Evolutionary conservation across 2,888 invertebrate species (phyloP).

Genomic region (Melipona beecheii): DNA sequence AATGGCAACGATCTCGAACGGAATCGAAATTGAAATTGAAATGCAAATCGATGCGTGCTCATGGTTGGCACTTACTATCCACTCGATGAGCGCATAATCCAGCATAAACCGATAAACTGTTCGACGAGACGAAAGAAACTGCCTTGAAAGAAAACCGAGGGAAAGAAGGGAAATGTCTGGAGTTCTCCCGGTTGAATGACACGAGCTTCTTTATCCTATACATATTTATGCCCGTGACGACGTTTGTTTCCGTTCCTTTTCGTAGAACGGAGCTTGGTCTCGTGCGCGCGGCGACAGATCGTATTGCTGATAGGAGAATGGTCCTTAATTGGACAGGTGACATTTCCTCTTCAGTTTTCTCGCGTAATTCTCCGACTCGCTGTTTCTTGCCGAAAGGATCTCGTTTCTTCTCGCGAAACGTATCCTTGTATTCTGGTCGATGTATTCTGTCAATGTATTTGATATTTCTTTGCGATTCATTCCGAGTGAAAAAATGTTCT

Average conservation of each 20-base stretch:
- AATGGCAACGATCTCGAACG: neutral
- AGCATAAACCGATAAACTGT: conserved; percentile 31
- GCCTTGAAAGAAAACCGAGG: neutral
- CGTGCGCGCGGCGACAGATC: conserved; percentile 47
- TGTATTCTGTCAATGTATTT: too few relatives aligned
- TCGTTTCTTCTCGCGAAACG: conserved; percentile 13
- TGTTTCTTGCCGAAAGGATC: neutral
- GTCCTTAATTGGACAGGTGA: conserved; percentile 68
- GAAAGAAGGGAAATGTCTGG: conserved; percentile 54
- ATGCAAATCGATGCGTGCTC: conserved; percentile 24
- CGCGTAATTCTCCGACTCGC: neutral
- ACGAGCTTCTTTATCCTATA: conserved; percentile 47
- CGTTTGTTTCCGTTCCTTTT: conserved; percentile 44
- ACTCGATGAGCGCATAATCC: conserved; percentile 50
- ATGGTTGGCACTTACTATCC: conserved; percentile 17
- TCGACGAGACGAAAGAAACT: conserved; percentile 31
- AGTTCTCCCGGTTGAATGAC: conserved; percentile 31
- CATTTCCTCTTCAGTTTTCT: conserved; percentile 53
- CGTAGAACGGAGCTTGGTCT: conserved; percentile 36
- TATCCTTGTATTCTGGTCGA: too few relatives aligned
- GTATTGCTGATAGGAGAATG: conserved; percentile 50
- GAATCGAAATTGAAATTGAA: conserved; percentile 10
- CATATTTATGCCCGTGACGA: conserved; percentile 62
- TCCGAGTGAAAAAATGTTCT: neutral
- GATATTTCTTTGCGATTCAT: neutral